Base-by-base conservation (phyloP, 2,113 vertebrate genomes). In the Ornithorhynchus anatinus region DNA sequence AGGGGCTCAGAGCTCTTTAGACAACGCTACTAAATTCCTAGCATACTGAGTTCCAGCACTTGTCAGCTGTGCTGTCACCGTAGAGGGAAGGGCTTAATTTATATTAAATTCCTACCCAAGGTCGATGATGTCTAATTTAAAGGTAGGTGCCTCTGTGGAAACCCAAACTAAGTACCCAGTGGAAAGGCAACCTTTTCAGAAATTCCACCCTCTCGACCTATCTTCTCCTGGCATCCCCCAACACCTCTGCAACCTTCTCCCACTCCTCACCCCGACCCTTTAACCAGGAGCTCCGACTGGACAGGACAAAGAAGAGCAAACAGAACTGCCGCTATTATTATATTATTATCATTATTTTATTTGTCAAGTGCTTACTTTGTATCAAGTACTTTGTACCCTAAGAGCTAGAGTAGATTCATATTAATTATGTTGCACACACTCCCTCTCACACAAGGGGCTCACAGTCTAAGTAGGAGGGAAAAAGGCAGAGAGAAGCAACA, bases 121-220 rank as follows among this genome's bases (percentile, higher is more conserved):
- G 0, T 3, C 16, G 1, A 8, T 43, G 2, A 6, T 19, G 33
- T 39, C 15, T 48, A 19, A 39, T 40, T 19, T 9, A 6, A n/a
- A 53, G 32, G 51, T 33, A 15, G 10, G 13, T 13, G 22, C 23
- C 45, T 10, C 7, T 0, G 10, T 1, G 8, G 29, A n/a, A n/a
- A 36, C 32, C 42, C 7, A 33, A 38, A 43, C 12, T 1, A 16
- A 53, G 32, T 75, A 31, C 27, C 53, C 19, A 14, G n/a, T 0
- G 15, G 25, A 58, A 44, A 72, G 25, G 19, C 29, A 25, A 40
- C 20, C 37, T 50, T 52, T 56, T 22, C 37, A 56, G 42, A 56
- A 43, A 36, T 15, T 16, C 17, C 7, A 1, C 8, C 43, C 17
- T 14, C 14, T 15, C 57, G 8, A 38, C 15, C 2, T 32, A 25